Evolutionary conservation across 1,140 invertebrate genomes (phyloP).

Genomic region (Drosophila funebris): DNA sequence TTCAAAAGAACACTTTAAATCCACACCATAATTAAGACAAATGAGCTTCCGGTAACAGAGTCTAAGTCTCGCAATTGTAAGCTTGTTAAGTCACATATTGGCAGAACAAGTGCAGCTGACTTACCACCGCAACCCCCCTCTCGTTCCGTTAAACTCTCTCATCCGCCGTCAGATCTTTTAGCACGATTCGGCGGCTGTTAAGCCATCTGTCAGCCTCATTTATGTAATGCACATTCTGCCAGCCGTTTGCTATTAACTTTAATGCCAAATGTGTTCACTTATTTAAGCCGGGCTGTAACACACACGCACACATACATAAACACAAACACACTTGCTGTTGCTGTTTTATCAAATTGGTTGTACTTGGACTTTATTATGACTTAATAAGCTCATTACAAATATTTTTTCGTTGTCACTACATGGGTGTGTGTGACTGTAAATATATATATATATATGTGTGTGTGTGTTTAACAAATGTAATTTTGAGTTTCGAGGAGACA

Average conservation of each 20-base stretch:
- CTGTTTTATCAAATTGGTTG: conserved; percentile 78
- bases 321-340: conserved; percentile 36
- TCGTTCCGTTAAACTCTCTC: not conserved
- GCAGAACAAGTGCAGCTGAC: conserved; percentile 26
- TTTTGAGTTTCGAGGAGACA: conserved; percentile 37
- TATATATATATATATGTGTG: too few relatives aligned
- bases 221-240: conserved; percentile 44
- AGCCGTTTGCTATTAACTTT: conserved; percentile 74
- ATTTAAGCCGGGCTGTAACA: conserved; percentile 10
- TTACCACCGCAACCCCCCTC: not conserved
- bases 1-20: conserved; percentile 4
- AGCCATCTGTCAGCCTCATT: conserved; percentile 40
- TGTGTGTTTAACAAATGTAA: conserved; percentile 61
- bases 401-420: conserved; percentile 40
- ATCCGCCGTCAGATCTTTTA: not conserved
- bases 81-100: conserved; percentile 31
- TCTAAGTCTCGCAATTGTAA: conserved; percentile 5
- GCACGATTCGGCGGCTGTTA: conserved; percentile 18
- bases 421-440: conserved; percentile 8
- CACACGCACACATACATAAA: conserved; percentile 18
- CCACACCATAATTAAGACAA: conserved; percentile 25
- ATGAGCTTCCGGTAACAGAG: conserved; percentile 13
- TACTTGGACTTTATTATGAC: conserved; percentile 80
- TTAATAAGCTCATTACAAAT: conserved; percentile 67
- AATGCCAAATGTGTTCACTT: conserved; percentile 60